phyloP scores from a whole-genome alignment of 1,140 invertebrate species.

The Heliconius hermathena region DNA sequence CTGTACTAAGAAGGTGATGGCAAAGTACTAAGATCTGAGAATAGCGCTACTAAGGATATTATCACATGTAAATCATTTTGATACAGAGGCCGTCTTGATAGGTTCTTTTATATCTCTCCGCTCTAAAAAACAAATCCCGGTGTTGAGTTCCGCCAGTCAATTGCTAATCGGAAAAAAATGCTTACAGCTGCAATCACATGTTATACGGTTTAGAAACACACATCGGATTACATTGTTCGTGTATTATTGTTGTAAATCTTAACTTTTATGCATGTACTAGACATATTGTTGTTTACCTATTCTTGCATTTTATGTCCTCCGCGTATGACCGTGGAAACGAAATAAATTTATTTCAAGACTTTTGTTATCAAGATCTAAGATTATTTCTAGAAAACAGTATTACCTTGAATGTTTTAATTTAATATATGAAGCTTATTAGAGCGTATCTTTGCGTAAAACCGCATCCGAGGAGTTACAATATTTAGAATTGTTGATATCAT shows the following conservation, averaged over 20 bases:
- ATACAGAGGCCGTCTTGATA: slow-evolving; percentile 8
- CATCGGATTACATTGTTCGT: background rate
- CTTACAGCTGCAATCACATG: background rate
- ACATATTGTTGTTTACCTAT: background rate
- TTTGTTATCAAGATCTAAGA: slow-evolving; percentile 30
- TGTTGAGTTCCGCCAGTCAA: too few relatives aligned
- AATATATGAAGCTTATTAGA: slow-evolving; percentile 35
- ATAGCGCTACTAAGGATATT: slow-evolving; percentile 31
- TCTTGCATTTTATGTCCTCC: slow-evolving; percentile 3
- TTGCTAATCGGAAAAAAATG: too few relatives aligned
- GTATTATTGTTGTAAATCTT: background rate
- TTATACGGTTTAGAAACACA: background rate
- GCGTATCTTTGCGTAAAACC: slow-evolving; percentile 35
- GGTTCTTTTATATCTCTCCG: background rate
- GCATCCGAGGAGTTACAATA: slow-evolving; percentile 28
- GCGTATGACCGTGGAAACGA: slow-evolving; percentile 18
- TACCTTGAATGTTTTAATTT: slow-evolving; percentile 36
- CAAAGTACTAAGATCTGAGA: slow-evolving; percentile 38
- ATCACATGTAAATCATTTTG: slow-evolving; percentile 21
- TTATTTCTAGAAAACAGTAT: slow-evolving; percentile 25
- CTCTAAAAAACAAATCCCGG: too few relatives aligned
- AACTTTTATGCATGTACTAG: background rate
- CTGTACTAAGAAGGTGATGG: slow-evolving; percentile 39
- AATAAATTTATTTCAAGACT: slow-evolving; percentile 20
- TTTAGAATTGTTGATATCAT: slow-evolving; percentile 14